Conservation (phyloP, 1,140 invertebrate species). For the Andrena cerasifolii region DNA sequence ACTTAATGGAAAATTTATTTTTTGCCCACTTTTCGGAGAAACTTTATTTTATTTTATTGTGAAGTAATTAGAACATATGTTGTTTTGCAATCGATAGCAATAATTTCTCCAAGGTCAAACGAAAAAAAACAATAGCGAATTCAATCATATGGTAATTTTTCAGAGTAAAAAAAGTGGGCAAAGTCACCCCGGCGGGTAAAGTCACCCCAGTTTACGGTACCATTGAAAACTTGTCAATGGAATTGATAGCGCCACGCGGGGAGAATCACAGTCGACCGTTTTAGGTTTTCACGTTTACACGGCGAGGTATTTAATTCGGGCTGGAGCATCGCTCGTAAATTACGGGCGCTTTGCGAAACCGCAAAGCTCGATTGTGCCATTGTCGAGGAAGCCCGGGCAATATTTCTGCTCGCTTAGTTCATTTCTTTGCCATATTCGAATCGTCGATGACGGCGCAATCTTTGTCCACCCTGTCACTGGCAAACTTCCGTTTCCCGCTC, state of each 20-base stretch:
- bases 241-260: not conserved
- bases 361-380: constrained; percentile 27
- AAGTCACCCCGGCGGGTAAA: no score
- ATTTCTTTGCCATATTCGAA: constrained; percentile 37
- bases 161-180: no score
- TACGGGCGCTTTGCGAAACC: constrained; percentile 4
- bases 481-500: constrained; percentile 27
- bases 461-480: constrained; percentile 9
- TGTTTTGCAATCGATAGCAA: no score
- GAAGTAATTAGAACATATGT: no score
- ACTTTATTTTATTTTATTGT: no score
- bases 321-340: constrained; percentile 22
- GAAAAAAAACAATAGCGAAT: no score
- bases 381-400: not conserved
- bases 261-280: not conserved
- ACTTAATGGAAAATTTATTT: no score
- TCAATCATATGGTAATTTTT: no score
- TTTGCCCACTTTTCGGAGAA: no score
- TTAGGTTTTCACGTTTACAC: not conserved
- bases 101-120: no score
- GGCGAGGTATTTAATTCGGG: not conserved
- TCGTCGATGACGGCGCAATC: not conserved
- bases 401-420: constrained; percentile 20
- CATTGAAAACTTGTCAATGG: not conserved
- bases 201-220: no score